These are phyloP conservation scores for Lucifuga dentata DNA, from an alignment of 2,113 vertebrate genomes.

Conservation along the genomic window DNA sequence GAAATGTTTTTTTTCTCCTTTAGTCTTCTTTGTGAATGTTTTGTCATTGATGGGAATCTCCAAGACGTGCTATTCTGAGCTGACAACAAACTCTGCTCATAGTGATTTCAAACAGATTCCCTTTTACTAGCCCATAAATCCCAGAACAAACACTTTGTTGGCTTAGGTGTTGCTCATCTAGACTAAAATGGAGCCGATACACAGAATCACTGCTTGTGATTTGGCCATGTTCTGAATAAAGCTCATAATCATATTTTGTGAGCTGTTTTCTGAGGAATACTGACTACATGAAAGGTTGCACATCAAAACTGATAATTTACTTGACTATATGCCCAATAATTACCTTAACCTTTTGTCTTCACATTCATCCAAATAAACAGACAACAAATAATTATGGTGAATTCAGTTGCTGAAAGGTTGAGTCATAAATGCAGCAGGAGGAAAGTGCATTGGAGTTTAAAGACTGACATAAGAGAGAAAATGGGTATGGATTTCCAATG, in stretches of 20 bases:
- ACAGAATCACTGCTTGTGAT: too few species aligned
- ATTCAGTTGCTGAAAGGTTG: slow-evolving; percentile 6
- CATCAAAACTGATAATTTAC: slow-evolving; percentile 16
- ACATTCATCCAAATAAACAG: slow-evolving; percentile 19
- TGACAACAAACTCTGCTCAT: too few species aligned
- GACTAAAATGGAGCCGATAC: neutral
- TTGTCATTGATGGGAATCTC: slow-evolving; percentile 47
- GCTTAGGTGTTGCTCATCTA: neutral
- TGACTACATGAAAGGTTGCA: neutral
- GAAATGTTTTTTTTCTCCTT: slow-evolving; percentile 48
- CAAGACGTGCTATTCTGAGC: slow-evolving; percentile 33
- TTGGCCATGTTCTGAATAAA: too few species aligned
- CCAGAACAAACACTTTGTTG: neutral
- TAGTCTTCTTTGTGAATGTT: slow-evolving; percentile 31
- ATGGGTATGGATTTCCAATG: neutral
- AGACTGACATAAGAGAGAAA: neutral
- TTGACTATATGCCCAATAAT: slow-evolving; percentile 14
- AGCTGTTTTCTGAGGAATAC: neutral
- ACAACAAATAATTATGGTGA: slow-evolving; percentile 17
- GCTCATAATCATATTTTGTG: too few species aligned
- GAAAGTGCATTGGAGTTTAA: neutral
- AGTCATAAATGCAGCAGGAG: neutral
- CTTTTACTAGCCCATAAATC: slow-evolving; percentile 19
- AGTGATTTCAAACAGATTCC: too few species aligned
- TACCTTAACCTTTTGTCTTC: slow-evolving; percentile 1